A percentile compares a stretch with the other conserved stretches of the same genome.
Evolutionary conservation across 2,113 vertebrate species (phyloP).

Genomic region (Ictalurus furcatus): DNA sequence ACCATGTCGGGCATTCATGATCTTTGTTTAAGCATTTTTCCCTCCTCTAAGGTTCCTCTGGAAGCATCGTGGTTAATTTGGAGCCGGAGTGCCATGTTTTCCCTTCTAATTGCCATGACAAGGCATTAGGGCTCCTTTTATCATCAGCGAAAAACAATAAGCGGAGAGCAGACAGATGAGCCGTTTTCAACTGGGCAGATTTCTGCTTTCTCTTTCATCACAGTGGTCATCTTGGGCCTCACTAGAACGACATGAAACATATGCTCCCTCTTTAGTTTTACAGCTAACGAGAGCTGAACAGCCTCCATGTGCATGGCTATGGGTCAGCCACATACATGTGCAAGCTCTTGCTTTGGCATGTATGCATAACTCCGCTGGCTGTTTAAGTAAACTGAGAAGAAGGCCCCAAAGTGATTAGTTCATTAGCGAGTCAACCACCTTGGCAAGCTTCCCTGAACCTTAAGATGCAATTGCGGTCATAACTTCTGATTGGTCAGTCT

Average conservation of each 20-base stretch:
- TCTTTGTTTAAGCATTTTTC: constrained; percentile 30
- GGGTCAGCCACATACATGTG: constrained; percentile 59
- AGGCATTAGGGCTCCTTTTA: constrained; percentile 66
- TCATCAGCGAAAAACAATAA: constrained; percentile 55
- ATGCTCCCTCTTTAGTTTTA: constrained; percentile 64
- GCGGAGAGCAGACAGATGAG: constrained; percentile 50
- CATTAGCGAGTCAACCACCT: constrained; percentile 63
- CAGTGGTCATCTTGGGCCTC: constrained; percentile 58
- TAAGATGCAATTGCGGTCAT: constrained; percentile 40
- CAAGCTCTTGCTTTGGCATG: constrained; percentile 49
- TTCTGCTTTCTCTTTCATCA: constrained; percentile 61
- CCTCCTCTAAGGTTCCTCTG: constrained; percentile 47
- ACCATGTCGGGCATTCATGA: neutral
- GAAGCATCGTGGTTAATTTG: constrained; percentile 61
- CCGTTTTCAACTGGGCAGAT: constrained; percentile 35
- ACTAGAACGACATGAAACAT: constrained; percentile 62
- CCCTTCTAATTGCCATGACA: constrained; percentile 67
- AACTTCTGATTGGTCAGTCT: constrained; percentile 23
- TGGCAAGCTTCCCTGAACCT: constrained; percentile 26
- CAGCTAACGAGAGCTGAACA: constrained; percentile 53
- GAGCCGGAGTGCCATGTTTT: constrained; percentile 60
- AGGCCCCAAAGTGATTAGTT: constrained; percentile 74
- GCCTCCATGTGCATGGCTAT: constrained; percentile 61
- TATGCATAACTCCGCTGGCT: constrained; percentile 70
- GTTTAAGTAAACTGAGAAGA: constrained; percentile 73